Evolutionary conservation across 2,888 invertebrate species (phyloP).

Genomic region (Diplolepis rosae): DNA sequence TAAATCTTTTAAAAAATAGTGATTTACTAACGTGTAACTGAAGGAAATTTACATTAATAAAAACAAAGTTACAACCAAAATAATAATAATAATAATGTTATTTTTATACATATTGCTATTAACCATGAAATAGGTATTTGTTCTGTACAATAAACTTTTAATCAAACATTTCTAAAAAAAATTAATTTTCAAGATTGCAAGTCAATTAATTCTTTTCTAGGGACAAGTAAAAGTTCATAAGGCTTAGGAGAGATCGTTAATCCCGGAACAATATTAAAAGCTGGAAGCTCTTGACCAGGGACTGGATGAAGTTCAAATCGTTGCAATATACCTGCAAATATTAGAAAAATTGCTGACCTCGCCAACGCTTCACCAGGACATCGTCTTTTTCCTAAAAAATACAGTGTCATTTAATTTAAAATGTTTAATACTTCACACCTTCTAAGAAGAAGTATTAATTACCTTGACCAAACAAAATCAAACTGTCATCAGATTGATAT

Average conservation of each 20-base stretch:
- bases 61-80: too few species aligned
- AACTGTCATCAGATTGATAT: slow-evolving; percentile 58
- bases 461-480: slow-evolving; percentile 73
- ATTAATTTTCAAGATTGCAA: too few species aligned
- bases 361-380: slow-evolving; percentile 81
- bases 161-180: background rate
- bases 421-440: background rate
- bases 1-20: too few species aligned
- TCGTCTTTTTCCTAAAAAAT: slow-evolving; percentile 77
- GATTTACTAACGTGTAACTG: too few species aligned
- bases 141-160: too few species aligned
- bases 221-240: slow-evolving; percentile 74
- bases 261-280: slow-evolving; percentile 75
- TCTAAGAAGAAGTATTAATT: slow-evolving; percentile 27
- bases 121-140: too few species aligned
- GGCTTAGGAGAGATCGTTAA: slow-evolving; percentile 77
- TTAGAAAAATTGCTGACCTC: slow-evolving; percentile 78
- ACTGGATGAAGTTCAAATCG: slow-evolving; percentile 74
- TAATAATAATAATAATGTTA: too few species aligned
- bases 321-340: slow-evolving; percentile 78
- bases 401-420: slow-evolving; percentile 3
- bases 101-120: too few species aligned
- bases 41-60: too few species aligned
- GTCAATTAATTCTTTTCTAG: slow-evolving; percentile 44
- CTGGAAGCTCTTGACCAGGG: slow-evolving; percentile 71